Evolutionary conservation across 2,888 invertebrate species (phyloP).

Genomic region (Drosophila eohydei): DNA sequence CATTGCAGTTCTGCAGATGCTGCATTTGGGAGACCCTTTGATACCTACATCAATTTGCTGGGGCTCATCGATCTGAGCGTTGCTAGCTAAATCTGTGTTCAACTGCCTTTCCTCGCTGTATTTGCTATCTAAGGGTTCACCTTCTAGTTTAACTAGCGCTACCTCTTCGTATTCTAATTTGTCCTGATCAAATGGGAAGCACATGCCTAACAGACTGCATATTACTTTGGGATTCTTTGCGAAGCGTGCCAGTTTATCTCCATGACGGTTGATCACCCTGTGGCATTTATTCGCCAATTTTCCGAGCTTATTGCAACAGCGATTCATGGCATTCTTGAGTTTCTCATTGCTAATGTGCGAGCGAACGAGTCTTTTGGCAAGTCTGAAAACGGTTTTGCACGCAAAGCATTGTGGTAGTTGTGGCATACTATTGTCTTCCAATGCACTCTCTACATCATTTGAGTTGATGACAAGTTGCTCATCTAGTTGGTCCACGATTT

Average conservation of each 20-base stretch:
- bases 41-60: background rate
- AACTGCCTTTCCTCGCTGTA: background rate
- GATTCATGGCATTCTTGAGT: slow-evolving; percentile 19
- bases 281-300: slow-evolving; percentile 24
- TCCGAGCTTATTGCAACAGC: slow-evolving; percentile 21
- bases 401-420: slow-evolving; percentile 15
- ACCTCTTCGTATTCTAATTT: background rate
- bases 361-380: slow-evolving; percentile 9
- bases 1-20: slow-evolving; percentile 4
- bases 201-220: slow-evolving; percentile 30
- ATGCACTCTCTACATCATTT: background rate
- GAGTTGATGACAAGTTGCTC: background rate
- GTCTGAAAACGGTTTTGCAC: slow-evolving; percentile 21
- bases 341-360: slow-evolving; percentile 16
- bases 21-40: slow-evolving; percentile 2
- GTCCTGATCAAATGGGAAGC: slow-evolving; percentile 9
- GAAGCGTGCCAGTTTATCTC: slow-evolving; percentile 18
- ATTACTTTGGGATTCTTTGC: slow-evolving; percentile 21
- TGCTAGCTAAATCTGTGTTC: background rate
- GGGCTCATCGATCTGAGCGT: background rate
- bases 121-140: too few species aligned
- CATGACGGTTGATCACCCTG: slow-evolving; percentile 11
- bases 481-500: slow-evolving; percentile 5
- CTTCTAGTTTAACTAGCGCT: background rate
- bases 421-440: background rate